A percentile compares a stretch with the other conserved stretches of the same genome.
These are phyloP conservation scores for Menura novaehollandiae DNA, from an alignment of 2,113 vertebrate species.

Conservation along the genomic window DNA sequence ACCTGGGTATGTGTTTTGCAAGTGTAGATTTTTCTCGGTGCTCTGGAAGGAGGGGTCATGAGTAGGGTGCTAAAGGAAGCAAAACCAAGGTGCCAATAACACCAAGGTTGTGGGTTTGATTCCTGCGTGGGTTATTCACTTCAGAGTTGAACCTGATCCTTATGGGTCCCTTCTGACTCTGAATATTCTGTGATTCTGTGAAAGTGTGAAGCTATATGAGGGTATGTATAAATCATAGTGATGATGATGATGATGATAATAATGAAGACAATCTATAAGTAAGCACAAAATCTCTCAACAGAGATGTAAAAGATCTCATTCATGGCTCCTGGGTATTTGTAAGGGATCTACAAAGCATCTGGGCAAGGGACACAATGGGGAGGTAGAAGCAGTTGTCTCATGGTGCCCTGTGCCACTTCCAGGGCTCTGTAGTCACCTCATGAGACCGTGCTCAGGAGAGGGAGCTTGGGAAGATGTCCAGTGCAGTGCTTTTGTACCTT, in stretches of 20 bases:
- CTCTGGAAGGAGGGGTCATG: not conserved
- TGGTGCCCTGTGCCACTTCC: not conserved
- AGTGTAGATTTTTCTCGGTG: not conserved
- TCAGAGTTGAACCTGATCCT: not conserved
- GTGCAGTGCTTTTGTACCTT: not conserved
- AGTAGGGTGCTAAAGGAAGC: not conserved
- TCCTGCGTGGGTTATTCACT: not conserved
- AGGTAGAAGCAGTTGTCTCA: fast-evolving
- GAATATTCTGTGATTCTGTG: not conserved
- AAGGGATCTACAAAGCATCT: not conserved
- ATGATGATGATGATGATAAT: not conserved
- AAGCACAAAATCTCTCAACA: not conserved
- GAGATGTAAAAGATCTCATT: not conserved
- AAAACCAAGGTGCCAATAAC: not conserved
- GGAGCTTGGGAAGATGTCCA: fast-evolving
- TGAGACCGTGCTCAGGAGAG: not conserved
- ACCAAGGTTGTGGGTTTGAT: not conserved
- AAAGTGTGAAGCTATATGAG: not conserved
- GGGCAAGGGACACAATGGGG: no score
- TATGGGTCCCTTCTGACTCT: not conserved
- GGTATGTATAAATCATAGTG: not conserved
- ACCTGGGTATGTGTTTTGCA: not conserved
- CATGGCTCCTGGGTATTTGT: not conserved
- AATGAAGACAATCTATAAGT: not conserved
- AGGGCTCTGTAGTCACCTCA: not conserved